These are phyloP conservation scores for Mionectes macconnelli DNA, from an alignment of 2,113 vertebrate species.

Conservation along the genomic window DNA sequence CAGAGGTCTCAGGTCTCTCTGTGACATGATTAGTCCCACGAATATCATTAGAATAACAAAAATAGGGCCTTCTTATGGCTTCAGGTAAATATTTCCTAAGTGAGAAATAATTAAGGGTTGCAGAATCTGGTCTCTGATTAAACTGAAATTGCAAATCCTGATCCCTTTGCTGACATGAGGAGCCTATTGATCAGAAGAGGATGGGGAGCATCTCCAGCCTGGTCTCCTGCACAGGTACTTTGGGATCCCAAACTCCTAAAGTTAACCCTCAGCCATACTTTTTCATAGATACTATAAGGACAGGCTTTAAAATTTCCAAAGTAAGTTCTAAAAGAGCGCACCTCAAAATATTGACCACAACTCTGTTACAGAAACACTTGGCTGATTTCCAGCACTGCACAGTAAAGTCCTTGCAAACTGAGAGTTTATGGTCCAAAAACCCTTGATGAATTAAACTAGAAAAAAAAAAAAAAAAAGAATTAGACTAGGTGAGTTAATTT, in stretches of 20 bases:
- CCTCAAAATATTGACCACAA: neutral
- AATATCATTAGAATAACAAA: constrained; percentile 37
- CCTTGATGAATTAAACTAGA: neutral
- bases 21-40: neutral
- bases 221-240: accelerated
- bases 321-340: accelerated
- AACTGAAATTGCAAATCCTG: neutral
- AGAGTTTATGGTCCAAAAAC: neutral
- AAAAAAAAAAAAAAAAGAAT: neutral
- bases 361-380: accelerated
- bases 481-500: accelerated
- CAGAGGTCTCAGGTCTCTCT: neutral
- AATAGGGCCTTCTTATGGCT: neutral
- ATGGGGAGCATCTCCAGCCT: neutral
- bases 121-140: neutral
- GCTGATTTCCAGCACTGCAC: accelerated
- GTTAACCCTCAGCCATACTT: accelerated
- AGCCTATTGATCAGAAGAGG: accelerated
- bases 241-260: neutral
- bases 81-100: neutral
- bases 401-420: neutral
- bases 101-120: constrained; percentile 2
- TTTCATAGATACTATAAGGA: accelerated
- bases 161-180: neutral
- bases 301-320: neutral